These are phyloP conservation scores for Dasyornis broadbenti DNA, from an alignment of 2,113 vertebrate genomes.

Conservation along the genomic window DNA sequence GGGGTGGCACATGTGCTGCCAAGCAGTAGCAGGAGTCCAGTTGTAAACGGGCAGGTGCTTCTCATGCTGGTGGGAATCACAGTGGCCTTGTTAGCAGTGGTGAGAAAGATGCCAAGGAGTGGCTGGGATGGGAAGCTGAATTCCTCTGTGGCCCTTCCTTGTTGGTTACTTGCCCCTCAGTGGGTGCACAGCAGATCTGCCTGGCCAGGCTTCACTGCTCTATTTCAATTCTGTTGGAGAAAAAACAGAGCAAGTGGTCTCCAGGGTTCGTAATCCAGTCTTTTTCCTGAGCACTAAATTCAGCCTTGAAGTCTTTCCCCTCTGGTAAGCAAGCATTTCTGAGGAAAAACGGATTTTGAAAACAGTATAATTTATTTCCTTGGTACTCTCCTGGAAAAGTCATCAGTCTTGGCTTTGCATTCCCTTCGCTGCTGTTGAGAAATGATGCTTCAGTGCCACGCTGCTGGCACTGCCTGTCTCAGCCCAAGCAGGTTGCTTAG, in stretches of 20 bases:
- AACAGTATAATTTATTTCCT: background rate
- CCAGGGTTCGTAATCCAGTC: background rate
- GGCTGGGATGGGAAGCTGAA: background rate
- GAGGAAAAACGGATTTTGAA: background rate
- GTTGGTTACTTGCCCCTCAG: rapidly evolving
- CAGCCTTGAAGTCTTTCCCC: background rate
- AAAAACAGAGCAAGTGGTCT: background rate
- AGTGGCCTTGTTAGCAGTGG: background rate
- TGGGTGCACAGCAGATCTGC: background rate
- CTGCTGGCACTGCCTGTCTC: background rate
- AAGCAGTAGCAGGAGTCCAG: background rate
- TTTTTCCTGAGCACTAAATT: background rate
- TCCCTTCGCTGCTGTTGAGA: background rate
- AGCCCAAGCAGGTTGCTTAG: background rate
- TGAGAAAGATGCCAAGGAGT: background rate
- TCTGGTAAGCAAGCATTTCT: background rate
- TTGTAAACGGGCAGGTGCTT: background rate
- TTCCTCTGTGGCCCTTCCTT: rapidly evolving
- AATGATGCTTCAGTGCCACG: background rate
- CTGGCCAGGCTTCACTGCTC: background rate
- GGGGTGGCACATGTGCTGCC: background rate
- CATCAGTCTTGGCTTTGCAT: background rate
- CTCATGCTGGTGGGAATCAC: background rate
- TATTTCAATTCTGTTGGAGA: background rate
- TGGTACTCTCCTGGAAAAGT: background rate